Evolutionary conservation across 2,888 invertebrate species (phyloP), one percentile per base, ranked within the genome.

Genomic region (Apamea anceps): DNA sequence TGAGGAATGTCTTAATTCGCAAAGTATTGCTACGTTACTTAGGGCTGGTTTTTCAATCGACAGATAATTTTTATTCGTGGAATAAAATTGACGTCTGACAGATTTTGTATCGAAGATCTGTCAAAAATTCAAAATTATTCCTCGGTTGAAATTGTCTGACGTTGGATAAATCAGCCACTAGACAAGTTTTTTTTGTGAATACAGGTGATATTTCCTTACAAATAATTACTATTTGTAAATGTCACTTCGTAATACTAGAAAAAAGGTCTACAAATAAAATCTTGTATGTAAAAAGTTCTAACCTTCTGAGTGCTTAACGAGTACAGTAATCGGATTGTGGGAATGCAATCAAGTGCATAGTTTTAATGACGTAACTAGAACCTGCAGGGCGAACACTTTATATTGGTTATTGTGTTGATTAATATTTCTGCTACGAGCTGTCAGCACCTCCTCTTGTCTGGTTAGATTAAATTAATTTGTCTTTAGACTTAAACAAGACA

Each of bases 141-240:
- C 15, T 1, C 18, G 51, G 3, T 18, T 51, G 18, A 51, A 51
- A 51, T 6, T 51, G 18, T 51, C 51, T 51, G 18, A 4, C 51
- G 18, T 18, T 6, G 5, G 51, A 51, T 18, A 51, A 51, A 15
- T 51, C 51, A 6, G 18, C 15, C 15, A 15, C 15, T 51, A 51
- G 15, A 57, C 4, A 60, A 60, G 12, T 60, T n/a, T 60, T 60
- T 12, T 13, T 60, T 60, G 12, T 60, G n/a, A 60, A n/a, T n/a
- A 60, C 12, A 60, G 12, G n/a, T 13, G 65, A 79, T 21, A 71
- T 54, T 25, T 2, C n/a, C 48, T 76, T 57, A 57, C 18, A 63
- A 32, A 32, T 77, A 72, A 74, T 68, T 74, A 32, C 32, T 32
- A 66, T 68, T 32, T 32, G 18, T 74, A 66, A 86, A 83, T 80